These are phyloP conservation scores for Rhamphomyia laevipes DNA, from an alignment of 2,888 invertebrate species.

Conservation along the genomic window DNA sequence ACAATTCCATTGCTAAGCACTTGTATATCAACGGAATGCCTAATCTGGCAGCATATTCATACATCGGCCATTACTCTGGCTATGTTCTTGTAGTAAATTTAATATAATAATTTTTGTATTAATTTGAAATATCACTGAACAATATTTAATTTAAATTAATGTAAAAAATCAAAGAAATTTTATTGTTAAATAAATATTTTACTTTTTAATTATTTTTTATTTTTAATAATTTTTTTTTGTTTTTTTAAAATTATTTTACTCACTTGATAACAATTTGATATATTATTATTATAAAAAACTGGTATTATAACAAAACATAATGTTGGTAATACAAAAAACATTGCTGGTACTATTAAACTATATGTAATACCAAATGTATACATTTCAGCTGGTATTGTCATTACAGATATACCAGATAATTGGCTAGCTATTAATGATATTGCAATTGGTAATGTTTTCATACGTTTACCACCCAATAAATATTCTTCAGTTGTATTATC, in stretches of 20 bases:
- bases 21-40: too few species aligned
- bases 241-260: constrained; percentile 4
- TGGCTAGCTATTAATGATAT: constrained; percentile 45
- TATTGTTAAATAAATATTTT: too few species aligned
- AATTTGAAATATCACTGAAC: too few species aligned
- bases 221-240: too few species aligned
- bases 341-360: constrained; percentile 27
- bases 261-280: constrained; percentile 33
- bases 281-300: constrained; percentile 35
- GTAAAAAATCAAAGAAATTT: too few species aligned
- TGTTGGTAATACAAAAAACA: constrained; percentile 24
- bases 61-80: too few species aligned
- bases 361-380: constrained; percentile 39
- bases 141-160: too few species aligned
- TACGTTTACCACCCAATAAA: constrained; percentile 40
- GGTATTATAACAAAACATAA: constrained; percentile 33
- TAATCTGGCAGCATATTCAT: too few species aligned
- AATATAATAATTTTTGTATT: too few species aligned
- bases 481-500: constrained; percentile 29
- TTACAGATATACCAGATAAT: constrained; percentile 39
- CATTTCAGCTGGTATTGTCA: constrained; percentile 40
- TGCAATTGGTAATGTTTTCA: constrained; percentile 45
- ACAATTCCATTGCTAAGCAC: too few species aligned
- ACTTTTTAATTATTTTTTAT: too few species aligned
- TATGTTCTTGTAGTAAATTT: too few species aligned